Conservation (phyloP, 2,888 invertebrate genomes). For the Drosophila subquinaria region DNA sequence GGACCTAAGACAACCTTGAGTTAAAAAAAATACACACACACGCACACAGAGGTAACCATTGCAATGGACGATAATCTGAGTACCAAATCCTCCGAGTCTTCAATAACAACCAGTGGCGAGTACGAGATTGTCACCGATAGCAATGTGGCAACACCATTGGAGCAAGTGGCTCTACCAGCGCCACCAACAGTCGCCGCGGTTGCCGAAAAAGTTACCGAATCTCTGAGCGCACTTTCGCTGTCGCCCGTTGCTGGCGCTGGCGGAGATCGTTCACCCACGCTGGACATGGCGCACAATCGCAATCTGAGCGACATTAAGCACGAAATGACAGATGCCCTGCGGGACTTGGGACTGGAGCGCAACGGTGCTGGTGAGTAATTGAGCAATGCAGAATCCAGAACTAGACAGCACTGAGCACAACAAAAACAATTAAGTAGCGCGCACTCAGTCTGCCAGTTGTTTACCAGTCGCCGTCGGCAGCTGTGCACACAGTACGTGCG, state of each 20-base stretch:
- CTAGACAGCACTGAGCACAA: neutral
- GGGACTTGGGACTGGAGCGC: constrained; percentile 80
- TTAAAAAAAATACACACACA: constrained; percentile 18
- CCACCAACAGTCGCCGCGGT: constrained; percentile 19
- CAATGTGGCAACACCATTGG: constrained; percentile 83
- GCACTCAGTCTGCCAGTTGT: constrained; percentile 41
- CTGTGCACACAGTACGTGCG: constrained; percentile 54
- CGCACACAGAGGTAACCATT: constrained; percentile 2
- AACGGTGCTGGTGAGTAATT: constrained; percentile 55
- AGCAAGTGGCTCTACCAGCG: constrained; percentile 47
- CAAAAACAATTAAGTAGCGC: neutral
- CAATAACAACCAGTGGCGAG: constrained; percentile 89
- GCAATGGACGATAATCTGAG: constrained; percentile 89
- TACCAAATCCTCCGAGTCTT: constrained; percentile 89
- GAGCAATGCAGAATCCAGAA: neutral
- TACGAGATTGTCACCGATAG: constrained; percentile 89
- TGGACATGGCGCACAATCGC: constrained; percentile 89
- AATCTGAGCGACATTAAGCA: constrained; percentile 88
- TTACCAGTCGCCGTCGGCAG: constrained; percentile 55
- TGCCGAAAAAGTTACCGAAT: constrained; percentile 49
- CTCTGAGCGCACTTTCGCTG: constrained; percentile 55
- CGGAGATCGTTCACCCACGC: constrained; percentile 86
- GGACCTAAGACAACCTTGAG: constrained; percentile 65
- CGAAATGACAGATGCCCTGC: constrained; percentile 87
- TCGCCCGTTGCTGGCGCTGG: constrained; percentile 45